phyloP scores from a whole-genome alignment of 1,140 invertebrate species.

The Thereuonema tuberculata region DNA sequence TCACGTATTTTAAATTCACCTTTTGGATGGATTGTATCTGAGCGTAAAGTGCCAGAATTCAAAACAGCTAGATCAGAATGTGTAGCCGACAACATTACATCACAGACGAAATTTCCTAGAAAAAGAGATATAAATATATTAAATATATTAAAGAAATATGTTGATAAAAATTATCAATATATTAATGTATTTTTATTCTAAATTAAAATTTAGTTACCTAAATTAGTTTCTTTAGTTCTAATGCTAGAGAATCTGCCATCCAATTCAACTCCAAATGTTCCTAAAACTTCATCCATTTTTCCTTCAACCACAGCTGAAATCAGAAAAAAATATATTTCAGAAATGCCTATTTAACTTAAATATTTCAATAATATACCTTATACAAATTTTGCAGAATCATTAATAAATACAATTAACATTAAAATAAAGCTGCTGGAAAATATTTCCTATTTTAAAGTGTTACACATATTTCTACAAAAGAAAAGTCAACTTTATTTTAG shows the following conservation, averaged over 20 bases:
- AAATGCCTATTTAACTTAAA: too few relatives aligned
- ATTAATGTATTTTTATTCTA: too few relatives aligned
- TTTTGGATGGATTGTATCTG: constrained; percentile 52
- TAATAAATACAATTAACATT: too few relatives aligned
- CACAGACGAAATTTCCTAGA: constrained; percentile 71
- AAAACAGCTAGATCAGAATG: constrained; percentile 68
- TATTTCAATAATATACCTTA: too few relatives aligned
- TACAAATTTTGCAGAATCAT: too few relatives aligned
- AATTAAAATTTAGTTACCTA: constrained; percentile 37
- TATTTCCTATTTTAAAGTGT: too few relatives aligned
- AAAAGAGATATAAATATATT: too few relatives aligned
- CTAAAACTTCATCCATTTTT: constrained; percentile 67
- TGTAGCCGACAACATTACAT: constrained; percentile 67
- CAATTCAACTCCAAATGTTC: constrained; percentile 61
- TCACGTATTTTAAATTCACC: constrained; percentile 71
- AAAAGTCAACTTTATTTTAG: too few relatives aligned
- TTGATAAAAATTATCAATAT: too few relatives aligned
- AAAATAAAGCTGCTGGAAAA: too few relatives aligned
- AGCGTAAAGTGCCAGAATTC: constrained; percentile 74
- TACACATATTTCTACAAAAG: too few relatives aligned
- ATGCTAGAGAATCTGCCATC: constrained; percentile 68
- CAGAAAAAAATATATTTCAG: constrained; percentile 19
- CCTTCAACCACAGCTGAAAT: constrained; percentile 53
- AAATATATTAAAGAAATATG: too few relatives aligned
- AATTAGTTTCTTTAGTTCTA: constrained; percentile 67